Evolutionary conservation across 2,797 vertebrate genomes (phyloP), one percentile per base, ranked within the genome.

Genomic region (Pygocentrus nattereri): DNA sequence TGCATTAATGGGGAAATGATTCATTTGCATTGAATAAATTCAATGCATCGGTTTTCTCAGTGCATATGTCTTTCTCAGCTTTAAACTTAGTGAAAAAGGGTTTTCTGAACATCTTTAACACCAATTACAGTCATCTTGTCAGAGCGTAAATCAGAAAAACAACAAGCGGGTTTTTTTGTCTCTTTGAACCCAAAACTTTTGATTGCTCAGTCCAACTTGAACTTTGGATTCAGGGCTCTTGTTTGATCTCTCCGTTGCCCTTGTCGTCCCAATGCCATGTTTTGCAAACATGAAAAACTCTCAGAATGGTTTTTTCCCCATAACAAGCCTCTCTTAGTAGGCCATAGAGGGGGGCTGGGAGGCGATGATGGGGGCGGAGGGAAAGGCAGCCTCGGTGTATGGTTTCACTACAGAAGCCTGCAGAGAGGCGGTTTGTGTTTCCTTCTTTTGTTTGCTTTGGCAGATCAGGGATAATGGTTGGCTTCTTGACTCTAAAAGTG

Each of bases 231-330:
- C 61, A 34, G 68, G 79, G 82, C 31, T 69, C 64, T 2, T 61
- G 68, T 79, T 86, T 77, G 83, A 76, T 75, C 86, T 38, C 71
- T 19, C 18, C 8, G 16, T 75, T 52, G 76, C 61, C 27, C 61
- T 74, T 52, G 30, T 69, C 54, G 16, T 50, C 78, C 79, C 70
- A 54, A 49, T 76, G 54, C 73, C 61, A 67, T 88, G 87, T 87
- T 90, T 89, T 84, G 82, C 80, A 88, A 90, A 89, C 89, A 87
- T 70, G 19, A 81, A 85, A 86, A 88, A 83, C 76, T 84, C 80
- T 74, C 84, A 82, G 76, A 81, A 79, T 84, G 68, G 61, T 71
- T 75, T 83, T 83, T 86, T 85, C 27, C 85, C 81, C 80, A 84
- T 85, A 85, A 85, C 85, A 84, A 81, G 78, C 65, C 68, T 80